Evolutionary conservation across 2,113 vertebrate genomes (phyloP).

Genomic region (Brachypodius melanocephalos): DNA sequence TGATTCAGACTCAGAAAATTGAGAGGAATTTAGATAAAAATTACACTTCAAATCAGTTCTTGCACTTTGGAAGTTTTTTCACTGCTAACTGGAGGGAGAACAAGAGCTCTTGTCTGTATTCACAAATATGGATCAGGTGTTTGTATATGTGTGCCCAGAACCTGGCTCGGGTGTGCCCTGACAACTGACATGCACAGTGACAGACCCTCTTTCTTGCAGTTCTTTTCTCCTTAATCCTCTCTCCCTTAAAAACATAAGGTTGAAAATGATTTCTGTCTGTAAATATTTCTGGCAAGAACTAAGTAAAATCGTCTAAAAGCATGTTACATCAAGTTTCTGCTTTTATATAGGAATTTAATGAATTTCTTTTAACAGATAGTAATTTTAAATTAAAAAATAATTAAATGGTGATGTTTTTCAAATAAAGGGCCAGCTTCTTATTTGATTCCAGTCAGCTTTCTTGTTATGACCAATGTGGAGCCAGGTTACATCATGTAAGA

Average conservation of each 20-base stretch:
- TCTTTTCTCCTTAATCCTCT: background rate
- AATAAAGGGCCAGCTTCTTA: background rate
- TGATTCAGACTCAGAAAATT: background rate
- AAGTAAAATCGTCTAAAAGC: background rate
- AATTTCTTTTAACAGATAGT: background rate
- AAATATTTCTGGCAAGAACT: background rate
- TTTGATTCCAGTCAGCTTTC: background rate
- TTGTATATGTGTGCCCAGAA: background rate
- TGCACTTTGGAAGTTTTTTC: background rate
- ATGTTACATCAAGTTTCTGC: background rate
- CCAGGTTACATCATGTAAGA: accelerated
- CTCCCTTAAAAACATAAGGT: background rate
- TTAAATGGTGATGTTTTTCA: background rate
- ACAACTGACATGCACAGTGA: accelerated
- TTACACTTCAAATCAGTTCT: background rate
- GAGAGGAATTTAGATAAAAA: background rate
- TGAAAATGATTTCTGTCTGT: background rate
- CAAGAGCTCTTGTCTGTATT: background rate
- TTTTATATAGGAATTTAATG: background rate
- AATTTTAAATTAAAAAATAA: background rate
- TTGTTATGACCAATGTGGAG: background rate
- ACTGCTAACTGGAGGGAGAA: background rate
- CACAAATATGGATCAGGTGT: background rate
- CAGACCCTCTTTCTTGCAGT: background rate
- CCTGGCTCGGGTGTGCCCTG: background rate